Evolutionary conservation across 2,888 invertebrate species (phyloP), one percentile per base, ranked within the genome.

Genomic region (Platycnemis pennipes): DNA sequence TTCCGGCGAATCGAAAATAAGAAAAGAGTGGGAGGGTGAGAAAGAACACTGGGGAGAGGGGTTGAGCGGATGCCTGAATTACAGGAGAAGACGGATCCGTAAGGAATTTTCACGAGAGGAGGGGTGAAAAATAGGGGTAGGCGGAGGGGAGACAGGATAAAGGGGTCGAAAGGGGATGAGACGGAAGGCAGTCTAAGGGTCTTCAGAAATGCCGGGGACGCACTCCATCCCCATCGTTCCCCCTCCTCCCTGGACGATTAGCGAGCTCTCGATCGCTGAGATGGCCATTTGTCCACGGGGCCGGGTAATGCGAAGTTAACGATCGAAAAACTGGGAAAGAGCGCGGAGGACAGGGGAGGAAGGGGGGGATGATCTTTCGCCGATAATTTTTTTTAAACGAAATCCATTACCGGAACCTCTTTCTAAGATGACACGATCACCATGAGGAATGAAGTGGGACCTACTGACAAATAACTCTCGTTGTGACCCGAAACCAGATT

Each of bases 1-100:
- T 77, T 77, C 37, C 37, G n/a, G 37, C 31, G 77, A 77, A 77
- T 77, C 77, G 77, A 77, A 77, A 77, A 77, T 77, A 77, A 77
- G 77, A 77, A 77, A 37, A 77, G 31, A 31, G n/a, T 8, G n/a
- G 31, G 31, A 77, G 77, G 37, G 77, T 37, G 4, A 26, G 77
- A 37, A 16, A 5, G 77, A 77, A 13, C 63, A 37, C 77, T 16
- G 37, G 77, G 3, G 63, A 37, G 31, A 26, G 26, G 13, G 77
- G 37, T 13, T 3, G 11, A 37, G 63, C 77, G 31, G 37, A 37
- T 8, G 77, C 77, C 77, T 63, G 13, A 77, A 77, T 77, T 77
- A 37, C 37, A 8, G 77, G 2, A 77, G 22, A 37, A 77, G 11
- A n/a, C n/a, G 37, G 26, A 49, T 22, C 63, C 3, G 4, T 8